Evolutionary conservation across 2,888 invertebrate species (phyloP), one percentile per base, ranked within the genome.

Genomic region (Nyleta sp.): DNA sequence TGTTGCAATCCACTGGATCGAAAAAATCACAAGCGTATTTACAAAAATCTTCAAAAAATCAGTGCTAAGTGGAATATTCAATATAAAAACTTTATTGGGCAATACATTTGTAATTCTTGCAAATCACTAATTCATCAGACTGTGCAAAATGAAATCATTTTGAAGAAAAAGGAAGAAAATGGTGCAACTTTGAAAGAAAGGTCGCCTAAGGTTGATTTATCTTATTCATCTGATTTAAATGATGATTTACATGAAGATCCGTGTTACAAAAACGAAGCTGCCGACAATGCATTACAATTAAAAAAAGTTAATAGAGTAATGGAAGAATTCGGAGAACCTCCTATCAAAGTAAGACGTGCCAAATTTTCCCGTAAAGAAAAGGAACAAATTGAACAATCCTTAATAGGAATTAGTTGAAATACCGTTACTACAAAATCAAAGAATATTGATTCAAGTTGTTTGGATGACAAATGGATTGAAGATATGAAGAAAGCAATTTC

Each of bases 171-270:
- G 28, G 28, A 28, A 28, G 28, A 28, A 28, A 28, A 28, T 2
- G 28, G 10, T 8, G 28, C 7, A 28, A 10, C 2, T 28, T n/a
- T 38, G n/a, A n/a, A 35, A 35, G 35, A n/a, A 35, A 35, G 28
- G n/a, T n/a, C n/a, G n/a, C n/a, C n/a, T n/a, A n/a, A n/a, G n/a
- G n/a, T n/a, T n/a, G n/a, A n/a, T n/a, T n/a, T n/a, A n/a, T n/a
- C n/a, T n/a, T n/a, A n/a, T 60, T 60, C 24, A 44, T 33, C 33
- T n/a, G 59, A 11, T 7, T 44, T 11, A 3, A 22, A 20, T n/a
- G 40, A 44, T 44, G 24, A 60, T 60, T 46, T 44, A 13, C 15
- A 33, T 3, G 44, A 60, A 44, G 59, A 60, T 60, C 59, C 59
- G 44, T 20, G 1, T 31, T 60, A 60, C 33, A 24, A 28, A 31